Evolutionary conservation across 2,888 invertebrate genomes (phyloP).

Genomic region (Drosophila testacea): DNA sequence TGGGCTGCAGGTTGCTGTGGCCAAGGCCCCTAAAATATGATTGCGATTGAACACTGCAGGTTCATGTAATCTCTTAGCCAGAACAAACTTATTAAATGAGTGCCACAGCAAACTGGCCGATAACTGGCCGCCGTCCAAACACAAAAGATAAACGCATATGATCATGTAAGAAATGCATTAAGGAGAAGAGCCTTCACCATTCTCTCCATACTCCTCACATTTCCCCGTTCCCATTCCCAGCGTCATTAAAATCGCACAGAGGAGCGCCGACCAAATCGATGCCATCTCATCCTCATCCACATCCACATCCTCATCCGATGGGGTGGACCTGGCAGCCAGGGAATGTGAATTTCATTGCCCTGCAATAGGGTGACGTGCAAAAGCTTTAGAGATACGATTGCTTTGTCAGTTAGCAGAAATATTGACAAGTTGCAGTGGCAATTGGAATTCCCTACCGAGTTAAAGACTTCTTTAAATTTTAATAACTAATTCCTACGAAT

Average conservation of each 20-base stretch:
- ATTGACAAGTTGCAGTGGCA: background rate
- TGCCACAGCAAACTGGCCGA: conserved; percentile 77
- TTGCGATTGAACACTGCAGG: conserved; percentile 83
- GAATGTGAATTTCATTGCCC: conserved; percentile 38
- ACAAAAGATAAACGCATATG: conserved; percentile 81
- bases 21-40: conserved; percentile 70
- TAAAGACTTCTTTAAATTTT: background rate
- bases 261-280: conserved; percentile 71
- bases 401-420: conserved; percentile 22
- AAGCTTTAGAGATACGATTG: conserved; percentile 21
- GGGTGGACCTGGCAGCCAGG: conserved; percentile 55
- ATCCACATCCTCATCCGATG: conserved; percentile 14
- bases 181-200: conserved; percentile 42
- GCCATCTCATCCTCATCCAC: conserved; percentile 48
- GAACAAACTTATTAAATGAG: conserved; percentile 79
- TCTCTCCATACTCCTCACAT: conserved; percentile 21
- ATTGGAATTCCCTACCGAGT: conserved; percentile 10
- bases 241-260: conserved; percentile 68
- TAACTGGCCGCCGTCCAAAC: conserved; percentile 71
- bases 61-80: conserved; percentile 84
- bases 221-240: conserved; percentile 17
- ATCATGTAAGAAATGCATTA: conserved; percentile 82
- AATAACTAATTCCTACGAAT: too few species aligned
- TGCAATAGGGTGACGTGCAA: conserved; percentile 35
- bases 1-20: conserved; percentile 29